Base-by-base conservation (phyloP, 2,797 vertebrate genomes). In the Molossus molossus region DNA sequence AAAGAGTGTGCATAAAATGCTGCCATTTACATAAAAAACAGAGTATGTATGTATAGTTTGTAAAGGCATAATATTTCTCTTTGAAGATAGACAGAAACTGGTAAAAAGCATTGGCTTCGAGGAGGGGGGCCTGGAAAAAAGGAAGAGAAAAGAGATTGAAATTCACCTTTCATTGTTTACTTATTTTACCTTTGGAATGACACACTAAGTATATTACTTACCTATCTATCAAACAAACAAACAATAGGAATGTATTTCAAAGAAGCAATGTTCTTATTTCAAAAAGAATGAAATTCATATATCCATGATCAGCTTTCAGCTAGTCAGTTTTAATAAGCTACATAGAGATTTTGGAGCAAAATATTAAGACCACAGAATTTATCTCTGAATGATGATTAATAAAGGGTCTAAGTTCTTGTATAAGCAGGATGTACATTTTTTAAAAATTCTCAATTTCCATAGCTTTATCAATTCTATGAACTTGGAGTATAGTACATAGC, bases 391-490 rank as follows among this genome's bases (percentile, higher is more conserved):
- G 82, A 20, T 50, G 81, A 79, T 4, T 80, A 83, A 65, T 20
- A 25, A 67, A 25, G 18, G 6, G 11, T 82, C 10, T 80, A 72
- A 90, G 18, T 5, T 89, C 53, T 64, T 81, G 0, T 86, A 53
- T 64, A 48, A 90, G 14, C 14, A 50, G 1, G 7, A 82, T 65
- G 2, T 7, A 75, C 11, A 17, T 79, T 58, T 75, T 80, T 79
- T 82, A 2, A 50, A 50, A 50, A 33, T 37, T 82, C 3, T 60
- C 73, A 45, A 67, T 92, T 72, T 76, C 7, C 4, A 73, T 88
- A 88, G 82, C 17, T 91, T 93, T 92, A 75, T 87, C 40, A 81
- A 55, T 77, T 88, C 4, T 90, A 84, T n/a, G 40, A 37, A 87
- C 50, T 84, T 91, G 27, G 15, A 93, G 57, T 90, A 57, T 40